phyloP scores from a whole-genome alignment of 2,113 vertebrate species.

The Phasianus colchicus region DNA sequence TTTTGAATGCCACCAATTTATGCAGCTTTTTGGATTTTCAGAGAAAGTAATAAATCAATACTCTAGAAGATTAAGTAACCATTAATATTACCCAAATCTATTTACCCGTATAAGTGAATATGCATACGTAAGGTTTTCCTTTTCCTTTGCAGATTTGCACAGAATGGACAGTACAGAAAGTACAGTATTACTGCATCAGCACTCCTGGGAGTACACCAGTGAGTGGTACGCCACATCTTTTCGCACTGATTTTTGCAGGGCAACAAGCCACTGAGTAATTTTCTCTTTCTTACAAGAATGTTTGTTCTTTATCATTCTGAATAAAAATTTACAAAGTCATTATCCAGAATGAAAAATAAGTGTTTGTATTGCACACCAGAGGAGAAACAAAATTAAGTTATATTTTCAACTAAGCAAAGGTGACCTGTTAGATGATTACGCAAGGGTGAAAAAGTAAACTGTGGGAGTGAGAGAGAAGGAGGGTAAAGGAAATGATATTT shows the following conservation, averaged over 20 bases:
- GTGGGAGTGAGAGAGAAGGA: not conserved
- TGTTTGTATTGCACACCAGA: not conserved
- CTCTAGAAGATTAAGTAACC: not conserved
- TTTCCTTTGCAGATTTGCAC: not conserved
- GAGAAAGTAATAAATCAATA: not conserved
- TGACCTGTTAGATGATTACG: not conserved
- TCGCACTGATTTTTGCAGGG: not conserved
- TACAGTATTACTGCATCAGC: not conserved
- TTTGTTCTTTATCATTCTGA: not conserved
- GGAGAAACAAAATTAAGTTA: not conserved
- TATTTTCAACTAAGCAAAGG: constrained; percentile 10
- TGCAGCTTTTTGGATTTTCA: not conserved
- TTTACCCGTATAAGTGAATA: not conserved
- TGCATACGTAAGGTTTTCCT: not conserved
- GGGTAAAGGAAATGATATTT: not conserved
- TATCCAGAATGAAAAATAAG: not conserved
- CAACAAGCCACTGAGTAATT: not conserved
- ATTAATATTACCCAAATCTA: not conserved
- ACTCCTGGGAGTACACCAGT: not conserved
- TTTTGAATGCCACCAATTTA: not conserved
- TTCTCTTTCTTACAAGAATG: not conserved
- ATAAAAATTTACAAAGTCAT: not conserved
- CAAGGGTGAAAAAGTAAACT: not conserved
- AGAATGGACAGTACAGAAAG: not conserved
- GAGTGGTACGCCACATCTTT: not conserved